Percentiles rank a stretch among this genome's conserved stretches.
Evolutionary conservation across 2,113 vertebrate genomes (phyloP).

Genomic region (Sphyrna mokarran): DNA sequence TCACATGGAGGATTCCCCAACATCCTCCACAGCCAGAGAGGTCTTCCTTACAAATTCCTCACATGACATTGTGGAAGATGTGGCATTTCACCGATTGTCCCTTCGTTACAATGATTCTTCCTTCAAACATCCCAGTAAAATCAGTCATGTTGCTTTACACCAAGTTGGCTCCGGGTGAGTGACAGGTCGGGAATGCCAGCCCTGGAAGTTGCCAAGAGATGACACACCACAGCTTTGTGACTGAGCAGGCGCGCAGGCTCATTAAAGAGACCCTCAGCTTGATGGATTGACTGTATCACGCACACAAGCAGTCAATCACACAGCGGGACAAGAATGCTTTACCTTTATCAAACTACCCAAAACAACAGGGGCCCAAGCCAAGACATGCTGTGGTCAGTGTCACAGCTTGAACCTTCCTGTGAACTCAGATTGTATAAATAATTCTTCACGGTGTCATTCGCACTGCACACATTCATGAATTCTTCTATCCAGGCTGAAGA

Average conservation of each 20-base stretch:
- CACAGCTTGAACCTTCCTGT: not conserved
- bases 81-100: not conserved
- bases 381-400: not conserved
- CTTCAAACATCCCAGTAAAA: not conserved
- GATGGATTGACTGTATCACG: not conserved
- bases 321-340: not conserved
- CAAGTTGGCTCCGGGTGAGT: not conserved
- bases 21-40: not conserved
- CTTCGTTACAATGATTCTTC: not conserved
- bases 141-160: not conserved
- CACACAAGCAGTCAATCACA: not conserved
- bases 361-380: not conserved
- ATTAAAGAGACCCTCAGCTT: not conserved
- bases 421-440: not conserved
- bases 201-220: not conserved
- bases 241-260: not conserved
- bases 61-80: not conserved
- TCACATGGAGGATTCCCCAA: not conserved
- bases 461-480: not conserved
- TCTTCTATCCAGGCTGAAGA: no score
- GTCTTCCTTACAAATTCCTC: not conserved
- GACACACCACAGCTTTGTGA: not conserved
- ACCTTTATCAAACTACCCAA: not conserved
- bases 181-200: not conserved
- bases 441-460: not conserved